Evolutionary conservation across 2,888 invertebrate species (phyloP), one percentile per base, ranked within the genome.

Genomic region (Hipparchia sbordonii): DNA sequence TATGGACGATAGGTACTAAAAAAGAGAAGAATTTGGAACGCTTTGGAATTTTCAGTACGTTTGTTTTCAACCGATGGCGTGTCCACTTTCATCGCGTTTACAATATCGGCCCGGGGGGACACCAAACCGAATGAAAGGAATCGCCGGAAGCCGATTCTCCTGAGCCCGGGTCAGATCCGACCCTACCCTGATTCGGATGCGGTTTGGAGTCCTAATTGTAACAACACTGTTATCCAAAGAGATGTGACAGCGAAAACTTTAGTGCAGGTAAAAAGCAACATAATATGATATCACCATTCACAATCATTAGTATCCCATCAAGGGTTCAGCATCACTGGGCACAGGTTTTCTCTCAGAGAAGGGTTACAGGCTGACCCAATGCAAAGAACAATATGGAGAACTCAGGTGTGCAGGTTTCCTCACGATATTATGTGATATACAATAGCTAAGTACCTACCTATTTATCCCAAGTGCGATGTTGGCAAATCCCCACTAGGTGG

Each of bases 71-170:
- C 83, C 59, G 89, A 90, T 45, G 79, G 77, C 0, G 76, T 77
- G 9, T 82, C 89, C 0, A 81, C 85, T 0, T 93, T 93, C 77
- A 92, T 91, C 23, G 93, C 90, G 0, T 93, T 92, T 72, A 87
- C 90, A 1, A 91, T 93, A 79, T 90, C 87, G 2, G 84, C 88
- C 0, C 84, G 80, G 39, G 92, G 86, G 67, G 91, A 90, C 46
- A 84, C 84, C 0, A 77, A 75, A 45, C 68, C 75, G 0, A 91
- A 92, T 63, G 84, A 83, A 8, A 81, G 83, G 13, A 93, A 93
- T 69, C 84, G 84, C 2, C 81, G 91, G 2, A 89, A 81, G 69
- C 90, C 89, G 0, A 79, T 79, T 0, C 76, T 79, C 3, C 76
- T 92, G 63, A 81, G 87, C 7, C 78, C 90, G 5, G 93, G 93